phyloP scores from a whole-genome alignment of 2,113 vertebrate species.

The Pardalotus punctatus region DNA sequence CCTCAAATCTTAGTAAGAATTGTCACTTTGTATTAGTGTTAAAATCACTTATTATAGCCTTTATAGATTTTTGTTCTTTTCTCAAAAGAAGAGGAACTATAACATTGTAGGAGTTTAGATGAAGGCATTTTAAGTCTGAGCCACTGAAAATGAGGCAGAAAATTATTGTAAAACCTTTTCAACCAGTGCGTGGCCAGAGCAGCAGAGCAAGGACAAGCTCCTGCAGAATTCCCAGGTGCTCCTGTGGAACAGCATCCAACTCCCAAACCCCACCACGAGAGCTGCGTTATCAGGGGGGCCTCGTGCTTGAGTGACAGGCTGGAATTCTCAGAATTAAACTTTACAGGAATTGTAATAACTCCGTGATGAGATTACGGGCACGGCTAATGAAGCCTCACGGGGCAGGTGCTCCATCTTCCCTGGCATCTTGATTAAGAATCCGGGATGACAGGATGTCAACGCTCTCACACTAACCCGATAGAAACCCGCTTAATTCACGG shows the following conservation, averaged over 20 bases:
- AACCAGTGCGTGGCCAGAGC: neutral
- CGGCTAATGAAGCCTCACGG: neutral
- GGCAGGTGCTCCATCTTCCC: neutral
- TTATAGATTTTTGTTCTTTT: neutral
- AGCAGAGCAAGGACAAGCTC: neutral
- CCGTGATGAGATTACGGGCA: neutral
- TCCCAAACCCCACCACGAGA: neutral
- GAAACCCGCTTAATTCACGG: neutral
- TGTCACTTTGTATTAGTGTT: neutral
- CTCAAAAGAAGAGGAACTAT: neutral
- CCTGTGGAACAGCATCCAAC: neutral
- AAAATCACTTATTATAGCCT: neutral
- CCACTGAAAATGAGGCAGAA: neutral
- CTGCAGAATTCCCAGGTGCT: neutral
- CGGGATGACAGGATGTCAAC: neutral
- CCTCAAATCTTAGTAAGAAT: neutral
- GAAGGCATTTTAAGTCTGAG: neutral
- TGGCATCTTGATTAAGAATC: conserved; percentile 11
- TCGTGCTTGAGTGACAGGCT: neutral
- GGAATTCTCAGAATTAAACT: neutral
- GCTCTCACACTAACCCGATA: neutral
- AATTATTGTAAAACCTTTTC: neutral
- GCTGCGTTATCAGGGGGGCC: neutral
- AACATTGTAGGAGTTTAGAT: neutral
- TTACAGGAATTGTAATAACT: neutral